Evolutionary conservation across 2,888 invertebrate species (phyloP).

Genomic region (Petrolisthes manimaculis): DNA sequence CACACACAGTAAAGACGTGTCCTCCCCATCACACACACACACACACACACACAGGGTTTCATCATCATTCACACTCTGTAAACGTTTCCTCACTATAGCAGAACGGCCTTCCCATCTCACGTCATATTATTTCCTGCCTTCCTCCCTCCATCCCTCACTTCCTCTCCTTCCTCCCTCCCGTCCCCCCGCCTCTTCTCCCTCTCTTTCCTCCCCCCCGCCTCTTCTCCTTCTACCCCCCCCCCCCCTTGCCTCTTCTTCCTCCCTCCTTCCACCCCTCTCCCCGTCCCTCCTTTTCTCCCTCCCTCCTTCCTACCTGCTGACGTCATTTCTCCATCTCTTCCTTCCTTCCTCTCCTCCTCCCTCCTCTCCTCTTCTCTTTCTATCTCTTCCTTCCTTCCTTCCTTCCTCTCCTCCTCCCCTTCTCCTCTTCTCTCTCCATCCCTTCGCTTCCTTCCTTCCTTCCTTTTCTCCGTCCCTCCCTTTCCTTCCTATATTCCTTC

Average conservation of each 20-base stretch:
- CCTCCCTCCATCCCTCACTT: not conserved
- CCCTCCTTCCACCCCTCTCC: no score
- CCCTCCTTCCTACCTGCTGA: not conserved
- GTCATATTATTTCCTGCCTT: not conserved
- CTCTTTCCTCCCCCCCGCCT: no score
- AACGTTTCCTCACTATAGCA: not conserved
- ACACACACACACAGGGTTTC: not conserved
- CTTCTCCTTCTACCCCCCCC: no score
- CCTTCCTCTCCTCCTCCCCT: not conserved
- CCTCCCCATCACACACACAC: not conserved
- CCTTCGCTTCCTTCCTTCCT: no score
- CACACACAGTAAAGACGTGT: not conserved
- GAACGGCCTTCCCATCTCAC: not conserved
- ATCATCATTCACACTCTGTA: not conserved
- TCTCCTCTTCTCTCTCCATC: not conserved
- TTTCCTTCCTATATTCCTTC: no score
- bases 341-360: not conserved
- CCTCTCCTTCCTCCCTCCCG: not conserved
- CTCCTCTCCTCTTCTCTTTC: not conserved
- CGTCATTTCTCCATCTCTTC: not conserved
- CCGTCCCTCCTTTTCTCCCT: not conserved
- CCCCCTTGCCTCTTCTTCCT: no score
- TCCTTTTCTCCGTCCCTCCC: no score
- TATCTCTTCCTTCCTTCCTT: not conserved
- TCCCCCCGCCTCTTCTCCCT: no score